Conservation (phyloP, 2,113 vertebrate species). For the Struthidea cinerea region DNA sequence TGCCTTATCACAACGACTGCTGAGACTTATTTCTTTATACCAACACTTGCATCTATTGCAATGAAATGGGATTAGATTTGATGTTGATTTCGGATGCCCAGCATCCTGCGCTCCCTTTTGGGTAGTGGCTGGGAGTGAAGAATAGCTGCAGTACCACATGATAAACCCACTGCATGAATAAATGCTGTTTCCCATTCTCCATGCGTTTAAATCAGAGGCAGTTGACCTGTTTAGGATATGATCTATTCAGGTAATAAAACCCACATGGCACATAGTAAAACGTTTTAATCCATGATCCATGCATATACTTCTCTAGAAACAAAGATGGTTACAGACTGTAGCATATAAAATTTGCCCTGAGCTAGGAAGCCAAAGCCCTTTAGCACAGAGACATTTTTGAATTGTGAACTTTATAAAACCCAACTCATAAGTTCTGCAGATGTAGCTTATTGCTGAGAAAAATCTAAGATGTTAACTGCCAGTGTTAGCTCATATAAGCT, state of each 20-base stretch:
- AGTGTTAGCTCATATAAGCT: constrained; percentile 39
- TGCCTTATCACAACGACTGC: neutral
- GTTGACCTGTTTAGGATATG: constrained; percentile 59
- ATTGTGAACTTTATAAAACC: constrained; percentile 55
- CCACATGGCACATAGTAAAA: constrained; percentile 52
- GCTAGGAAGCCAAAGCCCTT: constrained; percentile 38
- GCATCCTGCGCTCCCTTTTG: neutral
- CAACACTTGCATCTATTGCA: neutral
- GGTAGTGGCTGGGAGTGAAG: neutral
- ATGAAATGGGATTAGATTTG: neutral
- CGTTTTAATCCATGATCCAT: constrained; percentile 50
- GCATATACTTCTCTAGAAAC: constrained; percentile 42
- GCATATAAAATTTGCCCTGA: constrained; percentile 57
- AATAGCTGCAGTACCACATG: neutral
- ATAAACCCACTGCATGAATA: neutral
- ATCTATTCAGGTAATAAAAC: constrained; percentile 64
- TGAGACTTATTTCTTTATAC: neutral
- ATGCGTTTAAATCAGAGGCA: constrained; percentile 52
- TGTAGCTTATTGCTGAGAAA: constrained; percentile 49
- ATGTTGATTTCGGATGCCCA: neutral
- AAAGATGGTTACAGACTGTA: constrained; percentile 56
- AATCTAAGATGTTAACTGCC: constrained; percentile 41
- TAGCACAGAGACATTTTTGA: constrained; percentile 48
- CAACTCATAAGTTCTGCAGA: constrained; percentile 56
- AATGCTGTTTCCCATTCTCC: constrained; percentile 37